Evolutionary conservation across 1,140 invertebrate genomes (phyloP).

Genomic region (Lamellibrachia luymesi): DNA sequence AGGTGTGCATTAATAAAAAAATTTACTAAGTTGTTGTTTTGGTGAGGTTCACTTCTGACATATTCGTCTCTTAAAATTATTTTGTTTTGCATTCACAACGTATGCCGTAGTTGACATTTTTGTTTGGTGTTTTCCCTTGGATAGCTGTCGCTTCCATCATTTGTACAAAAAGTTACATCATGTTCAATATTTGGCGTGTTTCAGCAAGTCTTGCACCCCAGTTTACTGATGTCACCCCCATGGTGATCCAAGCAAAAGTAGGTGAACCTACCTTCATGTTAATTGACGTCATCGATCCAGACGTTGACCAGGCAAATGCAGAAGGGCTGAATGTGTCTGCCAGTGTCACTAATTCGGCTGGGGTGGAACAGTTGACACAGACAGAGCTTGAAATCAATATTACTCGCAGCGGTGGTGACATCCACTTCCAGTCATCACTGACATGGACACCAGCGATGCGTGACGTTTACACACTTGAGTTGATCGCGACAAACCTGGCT

Average conservation of each 20-base stretch:
- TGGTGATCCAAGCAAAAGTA: not conserved
- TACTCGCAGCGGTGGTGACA: not conserved
- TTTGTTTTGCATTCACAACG: too few relatives aligned
- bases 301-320: not conserved
- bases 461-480: not conserved
- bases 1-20: too few relatives aligned
- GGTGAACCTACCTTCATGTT: not conserved
- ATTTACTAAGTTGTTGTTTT: too few relatives aligned
- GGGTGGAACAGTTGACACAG: not conserved
- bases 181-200: not conserved
- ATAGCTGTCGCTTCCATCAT: too few relatives aligned
- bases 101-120: too few relatives aligned
- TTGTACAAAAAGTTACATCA: not conserved
- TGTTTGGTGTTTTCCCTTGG: too few relatives aligned
- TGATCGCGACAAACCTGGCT: not conserved
- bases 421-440: not conserved
- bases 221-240: not conserved
- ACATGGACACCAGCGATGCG: not conserved
- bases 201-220: not conserved
- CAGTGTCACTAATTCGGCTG: not conserved
- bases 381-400: not conserved
- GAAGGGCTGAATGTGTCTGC: not conserved
- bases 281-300: not conserved
- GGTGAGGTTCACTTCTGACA: too few relatives aligned
- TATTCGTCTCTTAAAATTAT: too few relatives aligned